A percentile compares a stretch with the other conserved stretches of the same genome.
phyloP scores from a whole-genome alignment of 2,888 invertebrate genomes.

The Panzeria rudis region DNA sequence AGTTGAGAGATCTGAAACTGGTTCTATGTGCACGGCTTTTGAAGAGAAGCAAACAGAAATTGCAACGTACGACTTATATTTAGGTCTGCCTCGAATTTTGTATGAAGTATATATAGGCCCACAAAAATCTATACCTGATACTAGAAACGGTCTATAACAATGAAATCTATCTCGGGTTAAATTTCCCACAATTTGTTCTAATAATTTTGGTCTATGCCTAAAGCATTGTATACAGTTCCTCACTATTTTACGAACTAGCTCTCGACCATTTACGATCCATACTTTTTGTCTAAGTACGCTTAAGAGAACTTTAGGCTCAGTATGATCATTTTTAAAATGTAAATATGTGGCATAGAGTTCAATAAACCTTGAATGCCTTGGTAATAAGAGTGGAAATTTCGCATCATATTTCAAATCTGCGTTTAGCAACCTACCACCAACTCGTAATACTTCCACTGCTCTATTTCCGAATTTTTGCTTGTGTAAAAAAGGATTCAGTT shows the following conservation, averaged over 20 bases:
- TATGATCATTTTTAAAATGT: slow-evolving; percentile 29
- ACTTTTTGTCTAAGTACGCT: slow-evolving; percentile 27
- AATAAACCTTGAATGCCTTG: slow-evolving; percentile 14
- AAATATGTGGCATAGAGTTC: slow-evolving; percentile 6
- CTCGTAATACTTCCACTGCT: too few relatives aligned
- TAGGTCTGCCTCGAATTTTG: slow-evolving; percentile 28
- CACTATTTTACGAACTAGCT: slow-evolving; percentile 41
- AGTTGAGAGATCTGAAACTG: slow-evolving; percentile 20
- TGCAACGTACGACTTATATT: slow-evolving; percentile 27
- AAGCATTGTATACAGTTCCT: slow-evolving; percentile 46
- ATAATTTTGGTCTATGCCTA: slow-evolving; percentile 46
- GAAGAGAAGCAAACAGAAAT: slow-evolving; percentile 24
- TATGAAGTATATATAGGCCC: slow-evolving; percentile 38
- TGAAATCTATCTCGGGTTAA: too few relatives aligned
- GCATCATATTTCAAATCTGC: slow-evolving; percentile 26
- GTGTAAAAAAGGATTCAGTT: slow-evolving; percentile 2
- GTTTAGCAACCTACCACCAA: slow-evolving; percentile 30
- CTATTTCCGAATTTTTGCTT: neutral
- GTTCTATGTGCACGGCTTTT: slow-evolving; percentile 37
- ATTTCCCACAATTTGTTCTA: too few relatives aligned
- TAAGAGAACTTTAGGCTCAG: slow-evolving; percentile 39
- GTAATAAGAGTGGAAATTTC: slow-evolving; percentile 34
- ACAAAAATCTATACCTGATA: slow-evolving; percentile 44
- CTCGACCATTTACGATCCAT: slow-evolving; percentile 39
- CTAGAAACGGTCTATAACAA: too few relatives aligned